Evolutionary conservation across 2,113 vertebrate species (phyloP), one percentile per base, ranked within the genome.

Genomic region (Phrynosoma platyrhinos): DNA sequence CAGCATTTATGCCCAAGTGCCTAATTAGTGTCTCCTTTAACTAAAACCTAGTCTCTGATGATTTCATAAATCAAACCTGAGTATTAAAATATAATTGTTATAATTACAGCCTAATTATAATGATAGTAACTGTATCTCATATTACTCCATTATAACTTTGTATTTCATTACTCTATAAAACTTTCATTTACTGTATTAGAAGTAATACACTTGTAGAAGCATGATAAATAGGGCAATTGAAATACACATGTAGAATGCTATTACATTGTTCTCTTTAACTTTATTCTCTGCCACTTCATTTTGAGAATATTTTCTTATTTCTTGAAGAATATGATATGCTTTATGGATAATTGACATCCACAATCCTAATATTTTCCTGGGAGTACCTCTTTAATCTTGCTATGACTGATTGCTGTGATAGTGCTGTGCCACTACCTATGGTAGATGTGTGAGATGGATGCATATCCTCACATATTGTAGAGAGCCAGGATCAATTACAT

Each of bases 21-120:
- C 69, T 66, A 27, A 66, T 36, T 79, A 27, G 55, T 64, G 79
- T 87, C 86, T 87, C 86, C 40, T 18, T 40, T 87, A 82, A 87
- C 76, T 87, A 53, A 82, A 82, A 82, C 74, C 18, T 52, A 82
- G 86, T 75, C 71, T 47, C 69, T 66, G 71, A 62, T 82, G 71
- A 75, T 52, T 87, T 76, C 71, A 82, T 87, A 87, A 82, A 76
- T 82, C 55, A 82, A 55, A 76, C 32, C 36, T 87, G 27, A 87
- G 58, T 87, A 76, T 87, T 82, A 87, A 87, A 87, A 82, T 75
- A 66, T 87, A 87, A 87, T 82, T 87, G 40, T 75, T 76, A 82
- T 81, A 82, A 87, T 87, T 82, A 81, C 75, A 52, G 66, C 18
- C 40, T 87, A 76, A 76, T 87, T 82, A 64, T 36, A 87, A 87